Base-by-base conservation (phyloP, 1,140 invertebrate species). In the Dermatophagoides farinae region DNA sequence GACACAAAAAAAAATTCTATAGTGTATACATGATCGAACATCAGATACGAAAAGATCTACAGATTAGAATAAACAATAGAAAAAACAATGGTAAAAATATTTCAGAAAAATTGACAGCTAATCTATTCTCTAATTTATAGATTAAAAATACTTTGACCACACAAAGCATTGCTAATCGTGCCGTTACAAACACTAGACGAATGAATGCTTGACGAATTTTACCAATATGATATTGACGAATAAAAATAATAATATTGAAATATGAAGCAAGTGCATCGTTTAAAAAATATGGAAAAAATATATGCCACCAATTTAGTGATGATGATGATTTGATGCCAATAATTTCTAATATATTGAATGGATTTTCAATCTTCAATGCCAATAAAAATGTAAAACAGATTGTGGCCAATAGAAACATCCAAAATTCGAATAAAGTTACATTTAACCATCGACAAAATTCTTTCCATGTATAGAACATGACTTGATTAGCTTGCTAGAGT, bases 401-500 rank as follows among this genome's bases (percentile, higher is more conserved):
- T 37, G 93, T 70, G 6, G 85, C 82, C 37, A 89, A 74, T 9
- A 92, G 72, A 70, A 89, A 86, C 57, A 91, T 79, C 78, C 86
- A 85, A 68, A 96, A 86, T 75, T 96, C 90, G 74, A 93, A 92
- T 39, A 87, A 80, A 6, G 89, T 92, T 57, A 95, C 74, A 64
- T 89, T 88, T 37, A 95, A 76, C 90, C 89, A 95, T 60, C 81
- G 79, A n/a, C 88, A 84, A 52, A 93, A 74, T 73, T 96, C 89
- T 65, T 83, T 80, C 25, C 92, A 70, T 50, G 82, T 85, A 73
- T 88, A 91, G 74, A 91, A 88, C 86, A 88, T 89, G 64, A 66
- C 39, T 60, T 54, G 37, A 25, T 14, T 55, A 53, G 47, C 25
- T 44, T 20, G n/a, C 6, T 16, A 10, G 14, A 20, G 10, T 44